Conservation (phyloP, 2,113 vertebrate species). For the Hippocampus zosterae region DNA sequence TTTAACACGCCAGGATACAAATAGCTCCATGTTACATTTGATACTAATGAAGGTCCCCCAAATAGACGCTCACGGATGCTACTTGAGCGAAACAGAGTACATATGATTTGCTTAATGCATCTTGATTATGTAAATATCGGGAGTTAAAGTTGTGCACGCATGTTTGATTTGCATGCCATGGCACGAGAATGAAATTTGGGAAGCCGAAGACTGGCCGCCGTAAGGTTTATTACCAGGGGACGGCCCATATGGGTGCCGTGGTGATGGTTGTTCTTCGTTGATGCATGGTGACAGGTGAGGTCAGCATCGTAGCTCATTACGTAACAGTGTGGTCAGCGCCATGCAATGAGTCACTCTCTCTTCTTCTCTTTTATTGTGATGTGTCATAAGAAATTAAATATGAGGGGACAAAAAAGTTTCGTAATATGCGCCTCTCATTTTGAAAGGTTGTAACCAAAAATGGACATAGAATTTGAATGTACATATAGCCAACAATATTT, state of each 20-base stretch:
- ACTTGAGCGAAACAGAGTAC: not conserved
- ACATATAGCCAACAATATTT: not conserved
- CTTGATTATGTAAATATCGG: not conserved
- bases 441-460: not conserved
- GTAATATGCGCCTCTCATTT: not conserved
- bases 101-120: slow-evolving; percentile 3
- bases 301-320: slow-evolving; percentile 14
- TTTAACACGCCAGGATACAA: not conserved
- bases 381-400: not conserved
- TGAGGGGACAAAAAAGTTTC: not conserved
- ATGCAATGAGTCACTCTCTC: not conserved
- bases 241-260: slow-evolving; percentile 1
- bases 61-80: not conserved
- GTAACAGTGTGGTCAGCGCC: slow-evolving; percentile 16
- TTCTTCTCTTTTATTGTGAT: not conserved
- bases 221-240: slow-evolving; percentile 1
- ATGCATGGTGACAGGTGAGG: slow-evolving; percentile 22
- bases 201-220: not conserved
- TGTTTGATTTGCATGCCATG: not conserved
- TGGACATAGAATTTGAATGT: not conserved
- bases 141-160: not conserved
- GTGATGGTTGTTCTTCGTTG: slow-evolving; percentile 13
- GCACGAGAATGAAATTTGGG: not conserved
- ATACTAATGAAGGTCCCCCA: not conserved
- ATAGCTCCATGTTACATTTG: not conserved